A percentile compares a stretch with the other conserved stretches of the same genome.
phyloP scores from a whole-genome alignment of 2,888 invertebrate genomes.

The Lomographa bimaculata region DNA sequence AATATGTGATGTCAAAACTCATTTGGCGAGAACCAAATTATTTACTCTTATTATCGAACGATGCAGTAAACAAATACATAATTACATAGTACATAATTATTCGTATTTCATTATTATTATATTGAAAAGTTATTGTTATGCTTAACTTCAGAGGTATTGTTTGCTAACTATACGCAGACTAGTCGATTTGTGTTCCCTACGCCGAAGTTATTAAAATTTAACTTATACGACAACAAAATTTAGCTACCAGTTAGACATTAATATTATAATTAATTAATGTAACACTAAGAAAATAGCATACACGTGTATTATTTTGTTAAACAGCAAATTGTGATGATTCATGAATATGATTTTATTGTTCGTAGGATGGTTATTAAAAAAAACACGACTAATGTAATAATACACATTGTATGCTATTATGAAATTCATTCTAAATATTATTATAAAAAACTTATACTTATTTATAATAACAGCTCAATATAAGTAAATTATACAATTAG shows the following conservation, averaged over 20 bases:
- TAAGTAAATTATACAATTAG: background rate
- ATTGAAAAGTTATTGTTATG: conserved; percentile 34
- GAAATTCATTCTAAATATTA: conserved; percentile 3
- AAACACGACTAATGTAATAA: no score
- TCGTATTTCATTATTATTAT: conserved; percentile 4
- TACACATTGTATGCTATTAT: no score
- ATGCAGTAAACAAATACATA: no score
- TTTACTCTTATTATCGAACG: no score
- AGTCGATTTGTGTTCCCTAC: conserved; percentile 69
- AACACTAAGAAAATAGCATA: background rate
- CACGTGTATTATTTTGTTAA: conserved; percentile 5
- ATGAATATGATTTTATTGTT: no score
- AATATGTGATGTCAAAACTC: no score
- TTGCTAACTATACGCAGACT: conserved; percentile 57
- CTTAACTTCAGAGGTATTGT: conserved; percentile 69
- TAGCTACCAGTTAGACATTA: conserved; percentile 50
- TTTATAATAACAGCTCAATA: background rate
- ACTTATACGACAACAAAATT: conserved; percentile 46
- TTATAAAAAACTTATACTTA: background rate
- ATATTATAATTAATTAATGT: conserved; percentile 19
- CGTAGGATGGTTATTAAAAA: no score
- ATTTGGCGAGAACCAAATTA: no score
- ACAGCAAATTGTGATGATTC: background rate
- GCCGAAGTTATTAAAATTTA: conserved; percentile 17
- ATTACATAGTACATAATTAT: no score